A percentile compares a stretch with the other conserved stretches of the same genome.
phyloP scores from a whole-genome alignment of 2,797 vertebrate genomes.

The Hoplostethus mediterraneus region DNA sequence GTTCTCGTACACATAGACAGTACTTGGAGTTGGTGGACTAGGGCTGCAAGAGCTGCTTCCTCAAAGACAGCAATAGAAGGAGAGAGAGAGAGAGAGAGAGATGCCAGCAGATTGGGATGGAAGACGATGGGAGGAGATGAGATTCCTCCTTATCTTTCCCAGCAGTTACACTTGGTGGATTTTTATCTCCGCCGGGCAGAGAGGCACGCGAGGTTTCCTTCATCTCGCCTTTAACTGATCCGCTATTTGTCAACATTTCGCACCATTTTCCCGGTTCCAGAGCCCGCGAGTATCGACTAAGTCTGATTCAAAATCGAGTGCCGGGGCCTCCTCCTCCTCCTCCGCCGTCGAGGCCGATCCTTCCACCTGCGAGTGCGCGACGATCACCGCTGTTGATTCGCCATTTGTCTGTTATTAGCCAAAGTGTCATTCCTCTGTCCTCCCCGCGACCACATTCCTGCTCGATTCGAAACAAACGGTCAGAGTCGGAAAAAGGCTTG shows the following conservation, averaged over 20 bases:
- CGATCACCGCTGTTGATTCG: slow-evolving; percentile 38
- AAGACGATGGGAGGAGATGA: slow-evolving; percentile 67
- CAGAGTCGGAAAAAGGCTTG: slow-evolving; percentile 58
- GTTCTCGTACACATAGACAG: neutral
- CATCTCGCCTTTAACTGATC: slow-evolving; percentile 74
- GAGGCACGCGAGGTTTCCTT: slow-evolving; percentile 68
- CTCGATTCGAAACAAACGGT: slow-evolving; percentile 65
- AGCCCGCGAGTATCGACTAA: slow-evolving; percentile 69
- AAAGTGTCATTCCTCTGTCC: slow-evolving; percentile 56
- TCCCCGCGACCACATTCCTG: slow-evolving; percentile 38
- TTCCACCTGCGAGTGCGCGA: slow-evolving; percentile 24
- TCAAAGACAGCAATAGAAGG: slow-evolving; percentile 10
- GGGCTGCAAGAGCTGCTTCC: neutral
- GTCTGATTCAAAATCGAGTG: slow-evolving; percentile 56
- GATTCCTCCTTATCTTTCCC: slow-evolving; percentile 76
- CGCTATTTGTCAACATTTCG: slow-evolving; percentile 79
- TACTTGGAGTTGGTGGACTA: neutral
- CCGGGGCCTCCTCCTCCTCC: slow-evolving; percentile 19
- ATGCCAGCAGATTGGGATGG: slow-evolving; percentile 48
- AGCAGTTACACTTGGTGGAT: slow-evolving; percentile 76
- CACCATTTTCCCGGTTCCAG: slow-evolving; percentile 54
- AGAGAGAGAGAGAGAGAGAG: slow-evolving; percentile 33
- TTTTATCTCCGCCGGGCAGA: slow-evolving; percentile 72
- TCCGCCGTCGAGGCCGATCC: slow-evolving; percentile 39
- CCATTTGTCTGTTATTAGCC: slow-evolving; percentile 32